These are phyloP conservation scores for Epistrophe grossulariae DNA, from an alignment of 2,888 invertebrate genomes.

Conservation along the genomic window DNA sequence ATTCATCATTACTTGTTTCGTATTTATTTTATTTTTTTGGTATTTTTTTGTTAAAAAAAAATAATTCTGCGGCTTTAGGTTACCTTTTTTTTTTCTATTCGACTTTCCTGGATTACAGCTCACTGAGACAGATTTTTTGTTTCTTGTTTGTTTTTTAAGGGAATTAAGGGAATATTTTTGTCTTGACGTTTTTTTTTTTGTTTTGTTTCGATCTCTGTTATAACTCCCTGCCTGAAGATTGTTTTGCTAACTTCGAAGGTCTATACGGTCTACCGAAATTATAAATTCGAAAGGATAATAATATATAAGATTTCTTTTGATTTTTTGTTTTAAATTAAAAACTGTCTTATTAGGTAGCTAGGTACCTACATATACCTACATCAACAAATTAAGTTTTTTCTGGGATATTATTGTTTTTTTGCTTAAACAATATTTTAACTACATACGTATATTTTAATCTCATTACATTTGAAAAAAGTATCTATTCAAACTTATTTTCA, in stretches of 20 bases:
- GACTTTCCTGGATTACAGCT: slow-evolving; percentile 52
- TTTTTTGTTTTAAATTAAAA: neutral
- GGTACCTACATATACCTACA: neutral
- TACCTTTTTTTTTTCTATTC: slow-evolving; percentile 10
- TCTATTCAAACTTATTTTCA: no score
- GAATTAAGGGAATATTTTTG: slow-evolving; percentile 35
- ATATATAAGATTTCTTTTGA: no score
- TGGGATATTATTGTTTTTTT: no score
- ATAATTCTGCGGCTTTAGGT: slow-evolving; percentile 68
- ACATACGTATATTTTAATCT: no score
- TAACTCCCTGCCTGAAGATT: slow-evolving; percentile 30
- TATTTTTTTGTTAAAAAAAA: slow-evolving; percentile 10
- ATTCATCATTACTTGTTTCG: slow-evolving; percentile 72
- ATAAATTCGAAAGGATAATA: neutral
- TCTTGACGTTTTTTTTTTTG: slow-evolving; percentile 29
- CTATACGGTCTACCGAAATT: neutral
- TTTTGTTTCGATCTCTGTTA: neutral
- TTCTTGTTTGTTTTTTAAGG: slow-evolving; percentile 12
- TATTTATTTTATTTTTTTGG: neutral
- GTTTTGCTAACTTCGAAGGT: neutral
- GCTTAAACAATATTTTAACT: no score
- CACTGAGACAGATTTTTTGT: slow-evolving; percentile 35
- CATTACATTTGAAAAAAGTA: no score
- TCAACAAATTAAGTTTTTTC: neutral
- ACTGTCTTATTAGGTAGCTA: neutral